phyloP scores from a whole-genome alignment of 2,888 invertebrate species.

The Diloba caeruleocephala region DNA sequence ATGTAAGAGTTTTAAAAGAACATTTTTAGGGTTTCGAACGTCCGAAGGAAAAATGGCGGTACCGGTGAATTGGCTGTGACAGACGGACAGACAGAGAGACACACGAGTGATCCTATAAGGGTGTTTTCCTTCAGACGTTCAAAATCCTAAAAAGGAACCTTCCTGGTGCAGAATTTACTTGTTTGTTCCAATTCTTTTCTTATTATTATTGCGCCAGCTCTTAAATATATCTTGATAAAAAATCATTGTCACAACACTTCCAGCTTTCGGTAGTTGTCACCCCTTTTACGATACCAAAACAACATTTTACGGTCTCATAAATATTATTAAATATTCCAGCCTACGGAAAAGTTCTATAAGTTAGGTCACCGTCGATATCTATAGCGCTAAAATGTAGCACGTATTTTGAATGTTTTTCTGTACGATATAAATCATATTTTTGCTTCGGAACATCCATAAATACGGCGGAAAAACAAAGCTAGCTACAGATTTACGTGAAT shows the following conservation, averaged over 20 bases:
- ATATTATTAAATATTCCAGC: conserved; percentile 17
- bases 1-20: conserved; percentile 12
- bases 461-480: conserved; percentile 50
- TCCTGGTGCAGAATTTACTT: neutral
- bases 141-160: too few species aligned
- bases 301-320: conserved; percentile 17
- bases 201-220: neutral
- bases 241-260: conserved; percentile 9
- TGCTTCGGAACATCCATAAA: conserved; percentile 48
- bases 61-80: too few species aligned
- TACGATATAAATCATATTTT: conserved; percentile 52
- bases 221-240: neutral
- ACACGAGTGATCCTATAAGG: too few species aligned
- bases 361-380: conserved; percentile 22
- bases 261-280: conserved; percentile 3
- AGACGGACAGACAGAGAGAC: too few species aligned
- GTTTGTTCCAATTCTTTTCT: neutral
- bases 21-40: too few species aligned
- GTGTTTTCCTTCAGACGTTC: too few species aligned
- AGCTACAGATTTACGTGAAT: conserved; percentile 51
- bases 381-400: conserved; percentile 24
- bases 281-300: conserved; percentile 9
- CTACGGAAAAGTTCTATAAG: conserved; percentile 22
- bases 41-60: too few species aligned
- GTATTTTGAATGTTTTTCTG: conserved; percentile 47